phyloP scores from a whole-genome alignment of 2,113 vertebrate genomes.

The Lepisosteus osseus region DNA sequence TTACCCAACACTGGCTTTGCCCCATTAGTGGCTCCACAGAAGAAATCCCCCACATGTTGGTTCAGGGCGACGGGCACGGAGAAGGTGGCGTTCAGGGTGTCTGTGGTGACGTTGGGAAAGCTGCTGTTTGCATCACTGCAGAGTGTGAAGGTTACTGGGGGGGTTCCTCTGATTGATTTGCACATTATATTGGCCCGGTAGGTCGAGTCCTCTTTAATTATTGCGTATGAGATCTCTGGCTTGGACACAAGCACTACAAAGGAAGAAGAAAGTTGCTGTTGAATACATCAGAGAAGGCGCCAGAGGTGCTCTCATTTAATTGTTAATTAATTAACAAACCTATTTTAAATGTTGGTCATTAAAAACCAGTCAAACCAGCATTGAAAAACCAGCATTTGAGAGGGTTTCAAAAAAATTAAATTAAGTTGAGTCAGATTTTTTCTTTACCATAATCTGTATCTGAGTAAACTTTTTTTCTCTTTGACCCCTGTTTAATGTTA shows the following conservation, averaged over 20 bases:
- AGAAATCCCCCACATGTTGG: constrained; percentile 38
- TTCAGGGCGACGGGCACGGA: constrained; percentile 31
- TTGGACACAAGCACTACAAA: constrained; percentile 56
- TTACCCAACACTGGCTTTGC: constrained; percentile 45
- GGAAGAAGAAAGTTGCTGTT: not conserved
- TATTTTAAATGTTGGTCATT: too few relatives aligned
- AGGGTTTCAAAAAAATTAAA: too few relatives aligned
- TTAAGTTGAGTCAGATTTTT: too few relatives aligned
- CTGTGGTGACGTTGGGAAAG: not conserved
- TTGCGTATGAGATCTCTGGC: constrained; percentile 46
- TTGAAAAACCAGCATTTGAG: too few relatives aligned
- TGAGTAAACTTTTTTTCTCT: too few relatives aligned
- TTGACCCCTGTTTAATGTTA: too few relatives aligned
- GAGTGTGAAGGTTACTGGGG: constrained; percentile 57
- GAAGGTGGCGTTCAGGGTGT: constrained; percentile 51
- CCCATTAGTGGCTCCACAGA: constrained; percentile 48
- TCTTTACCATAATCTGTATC: too few relatives aligned
- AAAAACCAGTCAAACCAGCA: too few relatives aligned
- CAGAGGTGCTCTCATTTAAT: too few relatives aligned
- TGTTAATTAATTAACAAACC: too few relatives aligned
- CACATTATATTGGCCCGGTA: constrained; percentile 59
- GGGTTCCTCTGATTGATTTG: constrained; percentile 53
- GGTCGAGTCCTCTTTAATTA: constrained; percentile 33
- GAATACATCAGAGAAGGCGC: too few relatives aligned
- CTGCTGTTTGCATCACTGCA: constrained; percentile 30